These are phyloP conservation scores for Platorchestia sp. DNA, from an alignment of 1,140 invertebrate genomes.

Conservation along the genomic window DNA sequence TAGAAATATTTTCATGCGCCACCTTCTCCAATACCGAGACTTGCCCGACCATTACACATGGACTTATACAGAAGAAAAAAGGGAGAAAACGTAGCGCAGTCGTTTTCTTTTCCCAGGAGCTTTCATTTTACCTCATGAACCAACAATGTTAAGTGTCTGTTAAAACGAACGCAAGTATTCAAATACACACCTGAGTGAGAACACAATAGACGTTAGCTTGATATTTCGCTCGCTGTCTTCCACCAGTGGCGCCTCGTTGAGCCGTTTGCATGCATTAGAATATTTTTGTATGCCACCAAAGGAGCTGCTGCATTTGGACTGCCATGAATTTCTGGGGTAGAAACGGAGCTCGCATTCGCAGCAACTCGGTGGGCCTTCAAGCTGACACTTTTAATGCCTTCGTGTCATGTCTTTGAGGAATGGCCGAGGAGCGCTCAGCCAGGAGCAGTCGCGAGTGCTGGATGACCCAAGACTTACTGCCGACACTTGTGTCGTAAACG, in stretches of 20 bases:
- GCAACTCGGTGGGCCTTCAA: not conserved
- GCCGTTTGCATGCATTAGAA: constrained; percentile 42
- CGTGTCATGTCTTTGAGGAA: constrained; percentile 26
- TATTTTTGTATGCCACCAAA: constrained; percentile 10
- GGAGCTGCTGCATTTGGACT: constrained; percentile 36
- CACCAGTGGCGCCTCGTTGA: not conserved
- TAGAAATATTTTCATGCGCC: not conserved
- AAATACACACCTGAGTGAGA: not conserved
- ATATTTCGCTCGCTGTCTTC: not conserved
- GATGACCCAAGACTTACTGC: constrained; percentile 20
- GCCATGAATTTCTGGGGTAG: constrained; percentile 41
- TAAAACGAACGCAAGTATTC: not conserved
- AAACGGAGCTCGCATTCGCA: constrained; percentile 18
- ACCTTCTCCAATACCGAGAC: not conserved
- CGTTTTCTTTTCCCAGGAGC: not conserved
- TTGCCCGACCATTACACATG: not conserved
- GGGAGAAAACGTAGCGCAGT: not conserved
- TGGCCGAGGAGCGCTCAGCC: not conserved
- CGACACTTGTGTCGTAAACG: not conserved
- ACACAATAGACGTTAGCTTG: constrained; percentile 2
- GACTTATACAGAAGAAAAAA: not conserved
- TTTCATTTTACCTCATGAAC: not conserved
- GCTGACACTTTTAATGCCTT: constrained; percentile 54
- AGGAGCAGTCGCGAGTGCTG: constrained; percentile 3
- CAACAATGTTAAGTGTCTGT: not conserved